These are phyloP conservation scores for Nemopilema nomurai DNA, from an alignment of 30 jellyfish, hydroid and myxozoan species.

Conservation along the genomic window DNA sequence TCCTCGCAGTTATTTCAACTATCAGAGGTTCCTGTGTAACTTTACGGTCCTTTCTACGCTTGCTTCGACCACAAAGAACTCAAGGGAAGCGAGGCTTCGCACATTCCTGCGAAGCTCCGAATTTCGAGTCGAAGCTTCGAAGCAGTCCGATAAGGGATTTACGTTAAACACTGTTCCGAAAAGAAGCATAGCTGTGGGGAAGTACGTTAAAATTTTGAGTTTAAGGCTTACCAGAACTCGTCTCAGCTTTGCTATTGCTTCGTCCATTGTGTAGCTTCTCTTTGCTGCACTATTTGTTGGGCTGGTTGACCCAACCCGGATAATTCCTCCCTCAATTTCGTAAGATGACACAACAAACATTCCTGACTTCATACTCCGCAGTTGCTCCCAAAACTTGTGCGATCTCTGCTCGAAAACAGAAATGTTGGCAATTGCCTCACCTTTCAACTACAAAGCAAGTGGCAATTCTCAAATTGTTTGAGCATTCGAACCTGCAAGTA, in stretches of 20 bases:
- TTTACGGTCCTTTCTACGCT: no score
- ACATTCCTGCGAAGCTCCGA: background rate
- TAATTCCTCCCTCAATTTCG: conserved; percentile 35
- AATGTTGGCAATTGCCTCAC: background rate
- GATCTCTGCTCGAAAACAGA: background rate
- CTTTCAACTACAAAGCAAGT: background rate
- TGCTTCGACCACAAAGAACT: background rate
- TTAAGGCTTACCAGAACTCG: conserved; percentile 45
- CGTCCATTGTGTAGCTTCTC: conserved; percentile 38
- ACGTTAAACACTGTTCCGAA: no score
- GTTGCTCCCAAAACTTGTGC: background rate
- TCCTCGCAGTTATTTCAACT: no score
- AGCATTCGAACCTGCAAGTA: conserved; percentile 19
- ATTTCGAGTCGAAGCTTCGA: background rate
- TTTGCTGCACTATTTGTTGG: background rate
- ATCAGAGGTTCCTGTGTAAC: no score
- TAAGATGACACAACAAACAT: conserved; percentile 38
- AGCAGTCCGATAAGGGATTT: background rate
- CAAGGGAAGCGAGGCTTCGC: background rate
- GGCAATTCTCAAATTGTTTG: background rate
- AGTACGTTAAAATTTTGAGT: background rate
- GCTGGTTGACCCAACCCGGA: conserved; percentile 10
- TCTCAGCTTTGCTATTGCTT: conserved; percentile 32
- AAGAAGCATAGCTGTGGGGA: background rate
- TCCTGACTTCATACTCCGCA: conserved; percentile 26